These are phyloP conservation scores for Psylliodes chrysocephalus DNA, from an alignment of 2,888 invertebrate species.

Conservation along the genomic window DNA sequence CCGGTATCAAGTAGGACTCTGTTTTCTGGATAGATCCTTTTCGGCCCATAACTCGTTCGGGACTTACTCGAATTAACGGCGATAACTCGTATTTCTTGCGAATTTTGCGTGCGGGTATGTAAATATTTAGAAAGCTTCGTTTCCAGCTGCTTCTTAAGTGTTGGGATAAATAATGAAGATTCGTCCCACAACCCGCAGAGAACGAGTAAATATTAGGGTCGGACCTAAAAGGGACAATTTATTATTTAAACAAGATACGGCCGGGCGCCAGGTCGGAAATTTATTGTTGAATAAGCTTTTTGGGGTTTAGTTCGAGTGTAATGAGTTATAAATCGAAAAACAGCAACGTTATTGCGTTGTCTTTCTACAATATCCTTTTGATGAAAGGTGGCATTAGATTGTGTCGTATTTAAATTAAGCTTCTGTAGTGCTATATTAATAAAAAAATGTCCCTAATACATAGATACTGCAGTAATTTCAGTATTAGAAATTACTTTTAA, in stretches of 20 bases:
- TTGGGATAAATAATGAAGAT: constrained; percentile 30
- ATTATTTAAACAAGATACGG: constrained; percentile 24
- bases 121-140: constrained; percentile 19
- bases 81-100: constrained; percentile 12
- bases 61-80: constrained; percentile 5
- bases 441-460: no score
- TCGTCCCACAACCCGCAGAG: constrained; percentile 11
- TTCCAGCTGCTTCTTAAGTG: constrained; percentile 29
- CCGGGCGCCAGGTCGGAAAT: constrained; percentile 13
- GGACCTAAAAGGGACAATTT: constrained; percentile 20
- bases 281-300: constrained; percentile 1
- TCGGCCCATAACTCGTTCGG: background rate
- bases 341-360: no score
- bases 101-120: constrained; percentile 17
- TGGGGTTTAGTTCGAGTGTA: no score
- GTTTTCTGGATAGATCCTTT: no score
- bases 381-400: no score
- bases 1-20: no score
- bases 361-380: no score
- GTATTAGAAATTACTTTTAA: no score
- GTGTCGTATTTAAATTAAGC: no score
- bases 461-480: no score
- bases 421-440: no score
- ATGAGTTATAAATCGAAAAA: no score
- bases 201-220: constrained; percentile 11